These are phyloP conservation scores for Sebastes nivosus DNA, from an alignment of 2,797 vertebrate genomes.

Conservation along the genomic window DNA sequence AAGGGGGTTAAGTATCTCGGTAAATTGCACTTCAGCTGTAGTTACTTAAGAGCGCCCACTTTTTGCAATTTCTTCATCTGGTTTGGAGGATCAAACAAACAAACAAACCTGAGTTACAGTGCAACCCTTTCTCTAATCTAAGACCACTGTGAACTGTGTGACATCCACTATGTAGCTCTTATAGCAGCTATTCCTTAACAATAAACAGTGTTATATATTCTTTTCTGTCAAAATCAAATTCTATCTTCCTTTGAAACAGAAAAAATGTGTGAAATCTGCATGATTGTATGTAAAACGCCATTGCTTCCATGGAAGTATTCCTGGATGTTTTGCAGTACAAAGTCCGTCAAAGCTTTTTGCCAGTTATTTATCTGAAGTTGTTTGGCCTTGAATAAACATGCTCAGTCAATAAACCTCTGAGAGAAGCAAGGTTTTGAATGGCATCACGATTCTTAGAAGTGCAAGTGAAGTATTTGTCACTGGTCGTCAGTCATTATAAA, in stretches of 20 bases:
- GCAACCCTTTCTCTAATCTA: not conserved
- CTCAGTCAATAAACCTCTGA: slow-evolving; percentile 1
- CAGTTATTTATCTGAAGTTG: not conserved
- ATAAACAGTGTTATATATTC: not conserved
- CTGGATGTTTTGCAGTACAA: not conserved
- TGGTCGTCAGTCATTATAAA: not conserved
- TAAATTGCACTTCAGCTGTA: slow-evolving; percentile 1
- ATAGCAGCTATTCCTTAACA: not conserved
- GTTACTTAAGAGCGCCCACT: not conserved
- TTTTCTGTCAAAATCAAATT: not conserved
- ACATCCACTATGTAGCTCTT: not conserved
- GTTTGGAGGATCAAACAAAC: not conserved
- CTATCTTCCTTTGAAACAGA: not conserved
- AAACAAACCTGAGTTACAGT: not conserved
- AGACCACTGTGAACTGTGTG: not conserved
- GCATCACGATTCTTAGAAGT: not conserved
- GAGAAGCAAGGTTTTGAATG: not conserved
- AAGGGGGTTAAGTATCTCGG: not conserved
- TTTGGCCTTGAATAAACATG: slow-evolving; percentile 22
- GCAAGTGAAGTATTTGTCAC: not conserved
- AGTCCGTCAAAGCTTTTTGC: not conserved
- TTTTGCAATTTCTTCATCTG: not conserved
- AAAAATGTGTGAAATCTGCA: not conserved
- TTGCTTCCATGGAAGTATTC: not conserved
- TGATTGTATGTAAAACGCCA: not conserved